phyloP scores from a whole-genome alignment of 2,113 vertebrate species.

The Ptilorrhoa leucosticta region DNA sequence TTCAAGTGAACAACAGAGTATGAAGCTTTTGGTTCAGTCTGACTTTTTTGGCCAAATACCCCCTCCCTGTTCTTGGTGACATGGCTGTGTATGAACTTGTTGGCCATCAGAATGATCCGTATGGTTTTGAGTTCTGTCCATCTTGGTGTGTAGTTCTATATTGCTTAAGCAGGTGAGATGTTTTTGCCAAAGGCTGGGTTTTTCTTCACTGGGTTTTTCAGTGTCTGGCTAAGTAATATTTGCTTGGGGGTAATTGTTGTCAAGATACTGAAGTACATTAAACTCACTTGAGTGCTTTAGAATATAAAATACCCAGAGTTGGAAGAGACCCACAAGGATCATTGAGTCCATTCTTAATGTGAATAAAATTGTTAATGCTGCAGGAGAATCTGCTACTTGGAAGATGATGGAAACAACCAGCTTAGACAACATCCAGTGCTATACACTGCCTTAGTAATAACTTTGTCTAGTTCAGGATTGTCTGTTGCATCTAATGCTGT shows the following conservation, averaged over 20 bases:
- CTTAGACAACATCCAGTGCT: not conserved
- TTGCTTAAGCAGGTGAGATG: not conserved
- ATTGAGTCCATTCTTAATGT: not conserved
- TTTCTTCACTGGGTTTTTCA: not conserved
- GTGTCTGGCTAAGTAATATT: not conserved
- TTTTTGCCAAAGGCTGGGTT: not conserved
- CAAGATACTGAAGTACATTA: not conserved
- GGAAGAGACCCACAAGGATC: not conserved
- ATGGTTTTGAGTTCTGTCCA: not conserved
- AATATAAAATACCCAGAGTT: not conserved
- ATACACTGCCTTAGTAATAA: not conserved
- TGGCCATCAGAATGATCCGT: not conserved
- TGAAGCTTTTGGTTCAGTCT: not conserved
- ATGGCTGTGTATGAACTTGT: not conserved
- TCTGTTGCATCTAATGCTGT: not conserved
- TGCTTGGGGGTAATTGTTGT: not conserved
- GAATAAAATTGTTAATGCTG: constrained; percentile 9
- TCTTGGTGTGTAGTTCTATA: not conserved
- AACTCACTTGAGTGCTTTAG: not conserved
- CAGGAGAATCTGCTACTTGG: constrained; percentile 1
- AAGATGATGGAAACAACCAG: constrained; percentile 4
- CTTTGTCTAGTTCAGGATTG: constrained; percentile 24
- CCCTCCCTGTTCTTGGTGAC: not conserved
- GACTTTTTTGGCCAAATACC: not conserved
- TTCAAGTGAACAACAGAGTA: not conserved